Conservation (phyloP, 2,888 invertebrate genomes). For the Nomada lathburiana region DNA sequence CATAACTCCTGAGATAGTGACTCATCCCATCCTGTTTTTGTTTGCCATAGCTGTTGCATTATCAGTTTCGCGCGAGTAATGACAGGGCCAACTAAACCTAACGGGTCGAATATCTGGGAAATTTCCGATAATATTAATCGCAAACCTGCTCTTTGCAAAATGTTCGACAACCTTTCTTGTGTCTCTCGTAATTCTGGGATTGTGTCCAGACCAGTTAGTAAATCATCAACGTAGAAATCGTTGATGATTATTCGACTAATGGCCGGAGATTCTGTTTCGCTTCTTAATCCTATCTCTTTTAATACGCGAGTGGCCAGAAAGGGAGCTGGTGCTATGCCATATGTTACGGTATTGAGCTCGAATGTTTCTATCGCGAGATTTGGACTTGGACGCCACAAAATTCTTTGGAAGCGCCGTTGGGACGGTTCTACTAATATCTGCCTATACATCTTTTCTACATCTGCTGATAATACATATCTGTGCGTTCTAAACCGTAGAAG, state of each 20-base stretch:
- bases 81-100: not conserved
- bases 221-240: too few species aligned
- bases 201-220: too few species aligned
- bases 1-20: not conserved
- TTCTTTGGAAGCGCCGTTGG: not conserved
- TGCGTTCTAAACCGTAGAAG: not conserved
- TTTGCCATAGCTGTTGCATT: not conserved
- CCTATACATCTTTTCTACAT: not conserved
- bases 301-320: too few species aligned
- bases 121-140: not conserved
- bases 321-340: too few species aligned
- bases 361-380: slow-evolving; percentile 1
- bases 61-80: not conserved
- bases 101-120: not conserved
- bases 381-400: not conserved
- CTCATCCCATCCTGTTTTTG: not conserved
- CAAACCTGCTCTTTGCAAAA: not conserved
- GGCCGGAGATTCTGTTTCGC: too few species aligned
- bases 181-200: too few species aligned
- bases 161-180: not conserved
- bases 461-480: not conserved
- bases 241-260: too few species aligned
- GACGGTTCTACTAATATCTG: not conserved
- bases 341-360: not conserved
- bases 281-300: too few species aligned